Conservation (phyloP, 2,797 vertebrate species). For the Bufotes viridis region DNA sequence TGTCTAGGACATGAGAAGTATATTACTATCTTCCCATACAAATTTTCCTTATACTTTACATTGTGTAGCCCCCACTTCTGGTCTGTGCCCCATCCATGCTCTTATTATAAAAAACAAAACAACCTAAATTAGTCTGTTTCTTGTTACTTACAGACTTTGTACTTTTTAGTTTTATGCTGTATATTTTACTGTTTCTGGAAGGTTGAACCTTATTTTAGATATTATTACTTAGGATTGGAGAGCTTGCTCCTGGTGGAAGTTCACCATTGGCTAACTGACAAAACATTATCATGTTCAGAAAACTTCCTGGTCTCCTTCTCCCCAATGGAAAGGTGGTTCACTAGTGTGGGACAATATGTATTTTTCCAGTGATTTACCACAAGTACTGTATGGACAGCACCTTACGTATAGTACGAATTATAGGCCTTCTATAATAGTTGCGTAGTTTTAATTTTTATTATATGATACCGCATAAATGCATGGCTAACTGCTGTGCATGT, state of each 20-base stretch:
- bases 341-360: constrained; percentile 63
- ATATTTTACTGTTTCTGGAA: constrained; percentile 74
- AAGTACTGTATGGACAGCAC: constrained; percentile 10
- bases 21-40: background rate
- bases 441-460: background rate
- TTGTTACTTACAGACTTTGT: constrained; percentile 87
- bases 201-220: constrained; percentile 63
- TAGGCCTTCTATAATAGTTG: background rate
- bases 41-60: background rate
- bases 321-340: constrained; percentile 81
- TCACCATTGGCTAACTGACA: constrained; percentile 22
- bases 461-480: constrained; percentile 11
- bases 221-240: constrained; percentile 81
- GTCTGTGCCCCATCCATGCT: background rate
- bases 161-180: constrained; percentile 12
- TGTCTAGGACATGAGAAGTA: background rate
- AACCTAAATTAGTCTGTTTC: constrained; percentile 86
- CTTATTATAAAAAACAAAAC: background rate
- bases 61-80: background rate
- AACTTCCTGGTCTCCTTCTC: constrained; percentile 74
- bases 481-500: constrained; percentile 43
- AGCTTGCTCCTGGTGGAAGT: constrained; percentile 73
- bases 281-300: constrained; percentile 22
- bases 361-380: background rate
- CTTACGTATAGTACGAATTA: constrained; percentile 11